These are phyloP conservation scores for Carposina sasakii DNA, from an alignment of 1,140 invertebrate species.

Conservation along the genomic window DNA sequence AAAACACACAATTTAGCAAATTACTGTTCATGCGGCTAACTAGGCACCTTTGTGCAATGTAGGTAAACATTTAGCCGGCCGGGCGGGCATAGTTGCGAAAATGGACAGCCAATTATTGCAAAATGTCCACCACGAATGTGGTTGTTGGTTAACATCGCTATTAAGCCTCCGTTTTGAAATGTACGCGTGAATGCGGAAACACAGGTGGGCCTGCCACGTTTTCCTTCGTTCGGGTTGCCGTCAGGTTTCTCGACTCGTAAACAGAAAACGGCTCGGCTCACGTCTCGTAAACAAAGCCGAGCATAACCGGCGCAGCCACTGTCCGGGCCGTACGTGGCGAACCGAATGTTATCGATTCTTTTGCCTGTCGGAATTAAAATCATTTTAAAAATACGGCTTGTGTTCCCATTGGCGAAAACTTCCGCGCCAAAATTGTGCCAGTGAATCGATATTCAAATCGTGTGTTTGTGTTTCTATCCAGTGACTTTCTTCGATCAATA, in stretches of 20 bases:
- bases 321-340: slow-evolving; percentile 50
- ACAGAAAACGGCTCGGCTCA: slow-evolving; percentile 38
- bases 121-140: slow-evolving; percentile 26
- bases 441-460: too few species aligned
- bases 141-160: slow-evolving; percentile 40
- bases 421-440: slow-evolving; percentile 33
- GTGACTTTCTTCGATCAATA: too few species aligned
- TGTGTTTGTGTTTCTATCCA: too few species aligned
- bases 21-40: too few species aligned
- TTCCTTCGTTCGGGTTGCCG: slow-evolving; percentile 38
- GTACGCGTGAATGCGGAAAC: slow-evolving; percentile 48
- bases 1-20: too few species aligned
- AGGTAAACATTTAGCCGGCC: slow-evolving; percentile 2
- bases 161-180: slow-evolving; percentile 52
- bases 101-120: slow-evolving; percentile 47
- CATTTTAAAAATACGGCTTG: slow-evolving; percentile 8
- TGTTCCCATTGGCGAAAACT: slow-evolving; percentile 21
- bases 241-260: slow-evolving; percentile 43
- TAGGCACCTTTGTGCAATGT: too few species aligned
- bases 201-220: slow-evolving; percentile 33
- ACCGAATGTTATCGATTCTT: slow-evolving; percentile 11
- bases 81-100: slow-evolving; percentile 41
- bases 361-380: background rate
- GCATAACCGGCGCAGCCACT: slow-evolving; percentile 56
- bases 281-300: background rate